Percentiles rank a stretch among this genome's conserved stretches.
Evolutionary conservation across 2,113 vertebrate genomes (phyloP).

Genomic region (Laticauda colubrina): DNA sequence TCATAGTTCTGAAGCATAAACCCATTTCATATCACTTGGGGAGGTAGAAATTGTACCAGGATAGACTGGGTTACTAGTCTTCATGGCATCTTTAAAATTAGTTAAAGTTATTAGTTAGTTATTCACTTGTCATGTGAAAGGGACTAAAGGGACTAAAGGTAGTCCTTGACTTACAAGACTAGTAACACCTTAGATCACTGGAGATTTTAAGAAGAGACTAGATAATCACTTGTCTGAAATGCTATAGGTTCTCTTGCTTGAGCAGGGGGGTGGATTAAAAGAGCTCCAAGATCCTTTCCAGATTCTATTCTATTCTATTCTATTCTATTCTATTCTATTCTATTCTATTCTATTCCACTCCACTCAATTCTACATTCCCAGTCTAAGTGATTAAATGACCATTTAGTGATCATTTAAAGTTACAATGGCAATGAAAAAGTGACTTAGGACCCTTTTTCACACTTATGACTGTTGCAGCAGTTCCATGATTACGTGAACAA

Average conservation of each 20-base stretch:
- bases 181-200: no score
- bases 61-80: not conserved
- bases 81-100: not conserved
- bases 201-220: no score
- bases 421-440: not conserved
- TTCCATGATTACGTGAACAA: not conserved
- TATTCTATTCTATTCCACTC: no score
- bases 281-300: no score
- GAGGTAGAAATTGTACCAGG: not conserved
- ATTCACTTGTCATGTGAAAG: not conserved
- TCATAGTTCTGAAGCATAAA: no score
- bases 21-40: not conserved
- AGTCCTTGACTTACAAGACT: not conserved
- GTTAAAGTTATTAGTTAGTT: not conserved
- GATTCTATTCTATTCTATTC: no score
- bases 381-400: no score
- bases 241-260: no score
- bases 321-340: no score
- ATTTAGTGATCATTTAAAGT: not conserved
- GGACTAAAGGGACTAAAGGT: not conserved
- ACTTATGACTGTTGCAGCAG: not conserved
- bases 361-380: no score
- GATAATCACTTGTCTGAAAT: no score
- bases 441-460: not conserved
- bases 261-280: no score